phyloP scores from a whole-genome alignment of 1,140 invertebrate genomes.

The Caerostris extrusa region DNA sequence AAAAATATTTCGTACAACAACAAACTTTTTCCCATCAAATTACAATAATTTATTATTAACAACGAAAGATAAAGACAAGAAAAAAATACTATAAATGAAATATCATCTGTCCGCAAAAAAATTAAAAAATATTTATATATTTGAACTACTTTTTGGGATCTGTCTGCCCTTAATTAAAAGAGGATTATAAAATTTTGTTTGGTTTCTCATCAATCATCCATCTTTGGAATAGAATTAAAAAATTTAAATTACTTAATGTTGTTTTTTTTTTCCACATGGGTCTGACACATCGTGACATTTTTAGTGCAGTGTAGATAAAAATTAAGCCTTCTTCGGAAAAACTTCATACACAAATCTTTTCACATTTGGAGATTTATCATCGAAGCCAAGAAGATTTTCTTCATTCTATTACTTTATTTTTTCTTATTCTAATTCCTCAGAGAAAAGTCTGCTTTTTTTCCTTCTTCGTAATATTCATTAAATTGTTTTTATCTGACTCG shows the following conservation, averaged over 20 bases:
- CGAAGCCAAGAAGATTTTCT: background rate
- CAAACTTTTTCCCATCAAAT: background rate
- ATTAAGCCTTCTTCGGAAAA: slow-evolving; percentile 18
- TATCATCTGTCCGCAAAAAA: background rate
- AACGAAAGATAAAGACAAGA: background rate
- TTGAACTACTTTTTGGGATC: background rate
- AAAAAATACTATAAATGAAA: background rate
- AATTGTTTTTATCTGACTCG: slow-evolving; percentile 2
- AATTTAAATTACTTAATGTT: background rate
- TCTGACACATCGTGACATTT: slow-evolving; percentile 2
- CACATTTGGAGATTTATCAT: slow-evolving; percentile 26
- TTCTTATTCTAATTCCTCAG: background rate
- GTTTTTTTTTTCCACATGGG: background rate
- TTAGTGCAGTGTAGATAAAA: slow-evolving; percentile 37
- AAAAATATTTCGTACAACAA: background rate
- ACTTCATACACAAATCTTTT: slow-evolving; percentile 29
- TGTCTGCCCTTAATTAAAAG: slow-evolving; percentile 19
- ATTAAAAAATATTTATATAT: no score
- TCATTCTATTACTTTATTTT: slow-evolving; percentile 25
- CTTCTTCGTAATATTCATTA: background rate
- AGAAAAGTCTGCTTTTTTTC: background rate
- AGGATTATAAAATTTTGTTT: slow-evolving; percentile 27
- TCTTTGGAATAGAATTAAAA: background rate
- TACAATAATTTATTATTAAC: background rate
- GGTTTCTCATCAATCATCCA: background rate